Percentiles rank a stretch among this genome's conserved stretches.
Evolutionary conservation across 2,113 vertebrate species (phyloP).

Genomic region (Laticauda laticaudata): DNA sequence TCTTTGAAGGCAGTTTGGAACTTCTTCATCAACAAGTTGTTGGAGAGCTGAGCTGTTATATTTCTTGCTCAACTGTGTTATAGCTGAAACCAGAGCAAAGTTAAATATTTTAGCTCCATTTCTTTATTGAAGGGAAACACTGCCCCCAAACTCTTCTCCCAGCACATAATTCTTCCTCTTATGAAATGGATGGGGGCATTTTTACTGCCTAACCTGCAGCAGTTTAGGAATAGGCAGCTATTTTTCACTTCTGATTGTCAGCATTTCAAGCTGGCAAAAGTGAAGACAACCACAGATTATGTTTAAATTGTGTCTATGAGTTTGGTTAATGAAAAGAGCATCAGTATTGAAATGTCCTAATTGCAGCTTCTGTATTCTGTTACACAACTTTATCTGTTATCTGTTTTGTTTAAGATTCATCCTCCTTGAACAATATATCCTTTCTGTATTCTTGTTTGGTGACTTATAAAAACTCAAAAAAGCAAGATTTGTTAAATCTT

Average conservation of each 20-base stretch:
- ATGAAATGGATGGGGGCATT: not conserved
- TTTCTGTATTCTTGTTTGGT: not conserved
- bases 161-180: not conserved
- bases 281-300: not conserved
- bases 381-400: no score
- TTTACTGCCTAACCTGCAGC: not conserved
- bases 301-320: not conserved
- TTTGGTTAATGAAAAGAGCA: not conserved
- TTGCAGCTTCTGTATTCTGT: not conserved
- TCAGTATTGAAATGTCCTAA: not conserved
- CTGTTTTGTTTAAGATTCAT: not conserved
- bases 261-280: not conserved
- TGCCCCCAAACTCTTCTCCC: not conserved
- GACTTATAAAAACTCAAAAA: not conserved
- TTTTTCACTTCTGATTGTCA: not conserved
- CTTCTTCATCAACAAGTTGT: not conserved
- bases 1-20: not conserved
- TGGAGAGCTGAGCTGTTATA: not conserved
- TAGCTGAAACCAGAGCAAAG: not conserved
- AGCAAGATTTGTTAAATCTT: not conserved
- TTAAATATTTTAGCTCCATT: not conserved
- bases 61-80: not conserved
- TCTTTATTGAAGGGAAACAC: not conserved
- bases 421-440: not conserved
- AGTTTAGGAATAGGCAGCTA: not conserved